Evolutionary conservation across 1,140 invertebrate genomes (phyloP), one percentile per base, ranked within the genome.

Genomic region (Spodoptera frugiperda): DNA sequence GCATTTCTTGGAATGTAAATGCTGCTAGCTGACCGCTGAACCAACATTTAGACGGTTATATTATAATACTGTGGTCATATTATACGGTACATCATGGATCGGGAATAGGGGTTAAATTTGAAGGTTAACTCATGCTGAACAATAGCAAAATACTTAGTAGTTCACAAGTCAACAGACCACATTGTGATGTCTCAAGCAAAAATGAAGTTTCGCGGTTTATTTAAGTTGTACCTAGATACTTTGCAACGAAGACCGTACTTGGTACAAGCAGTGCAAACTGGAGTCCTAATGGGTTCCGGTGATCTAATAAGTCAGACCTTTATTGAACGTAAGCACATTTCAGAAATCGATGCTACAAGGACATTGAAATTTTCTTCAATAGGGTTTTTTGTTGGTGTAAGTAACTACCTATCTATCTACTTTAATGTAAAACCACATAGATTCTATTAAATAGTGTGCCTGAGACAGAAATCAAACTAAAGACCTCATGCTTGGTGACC

Each of bases 231-330:
- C 82, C 86, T 93, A 83, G 86, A 87, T 76, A 59, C 87, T 39
- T 85, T 95, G 39, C 82, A 75, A 12, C 87, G 87, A 55, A 85
- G 90, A 67, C 94, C 94, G 0, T 89, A 93, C 75, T 79, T 93
- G 63, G 85, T 93, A 8, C 94, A 95, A 89, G 89, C 94, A 9
- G 78, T 94, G n/a, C 95, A 95, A 91, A 94, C 94, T 10, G 94
- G 93, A 21, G 51, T 91, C 5, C 79, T 95, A 75, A 95, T 95
- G 94, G 93, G 89, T 39, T 85, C 90, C 33, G 95, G 95, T 17
- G 95, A 95, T 86, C 19, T 94, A 19, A 94, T 95, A 81, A 93
- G 94, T 4, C 95, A 95, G 86, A 91, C 86, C 19, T 44, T 94
- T 17, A 86, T 95, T 63, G 94, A 95, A 19, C 46, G 19, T 2